Base-by-base conservation (phyloP, 2,888 invertebrate species). In the Tipula lateralis region DNA sequence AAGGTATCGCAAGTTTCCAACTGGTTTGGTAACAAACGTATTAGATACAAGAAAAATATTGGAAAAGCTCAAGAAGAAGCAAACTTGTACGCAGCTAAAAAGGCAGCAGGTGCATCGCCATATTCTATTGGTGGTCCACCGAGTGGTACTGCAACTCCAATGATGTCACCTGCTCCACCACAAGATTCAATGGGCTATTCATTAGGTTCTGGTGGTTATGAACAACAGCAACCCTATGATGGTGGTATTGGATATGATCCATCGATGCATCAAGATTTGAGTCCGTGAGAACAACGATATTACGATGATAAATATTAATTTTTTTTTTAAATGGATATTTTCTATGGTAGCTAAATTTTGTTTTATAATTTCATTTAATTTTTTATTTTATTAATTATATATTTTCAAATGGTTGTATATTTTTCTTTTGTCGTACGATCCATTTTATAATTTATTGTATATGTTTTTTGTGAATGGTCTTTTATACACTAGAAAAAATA, bases 1-100 rank as follows among this genome's bases (percentile, higher is more conserved):
- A 66, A 89, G 91, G 90, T 90, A 16, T 91, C 90, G 7, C 93
- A 97, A 96, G 98, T 99, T 86, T 99, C 98, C 87, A 99, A 99
- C 93, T 99, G 99, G 99, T 99, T 99, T 91, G 99, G 99, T 87
- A 99, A 99, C 92, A 99, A 99, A 91, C 95, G 99, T 89, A 99
- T 99, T 92, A 95, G 99, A 88, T 99, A 99, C 92, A 99, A 99
- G 95, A 99, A 99, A 92, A 99, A 99, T 91, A 99, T 99, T 87
- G 99, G 98, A 88, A 99, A 99, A 91, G 99, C 99, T 85, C 99
- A 99, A 91, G 99, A 99, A 91, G 99, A 99, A 91, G 99, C 99
- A 85, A 99, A 99, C 91, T 92, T 99, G 89, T 99, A 99, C 91
- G 99, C 99, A 86, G 99, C 99, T 87, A 99, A 99, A 92, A 99